A percentile compares a stretch with the other conserved stretches of the same genome.
These are phyloP conservation scores for Ashinkailepas kermadecensis DNA, from an alignment of 2,888 invertebrate species.

Conservation along the genomic window DNA sequence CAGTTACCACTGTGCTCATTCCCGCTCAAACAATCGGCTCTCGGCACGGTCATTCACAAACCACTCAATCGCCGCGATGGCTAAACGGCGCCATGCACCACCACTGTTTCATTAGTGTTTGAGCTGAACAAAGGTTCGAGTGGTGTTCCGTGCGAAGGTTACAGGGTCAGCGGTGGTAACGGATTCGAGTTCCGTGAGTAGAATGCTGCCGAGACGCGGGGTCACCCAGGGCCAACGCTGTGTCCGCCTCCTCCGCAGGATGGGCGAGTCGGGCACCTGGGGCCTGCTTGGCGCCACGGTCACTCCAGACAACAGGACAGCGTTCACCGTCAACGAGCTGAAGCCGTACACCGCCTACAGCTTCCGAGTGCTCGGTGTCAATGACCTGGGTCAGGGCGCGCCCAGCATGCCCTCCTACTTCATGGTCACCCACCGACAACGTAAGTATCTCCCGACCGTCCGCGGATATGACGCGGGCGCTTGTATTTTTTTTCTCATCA, in stretches of 20 bases:
- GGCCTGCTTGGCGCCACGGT: background rate
- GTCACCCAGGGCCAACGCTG: background rate
- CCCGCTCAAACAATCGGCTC: background rate
- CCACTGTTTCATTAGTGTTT: background rate
- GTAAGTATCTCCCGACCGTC: conserved; percentile 41
- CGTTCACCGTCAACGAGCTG: conserved; percentile 53
- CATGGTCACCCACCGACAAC: conserved; percentile 64
- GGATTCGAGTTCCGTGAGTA: background rate
- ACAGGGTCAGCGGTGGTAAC: background rate
- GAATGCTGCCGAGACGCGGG: background rate
- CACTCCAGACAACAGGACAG: conserved; percentile 32
- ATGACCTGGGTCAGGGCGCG: conserved; percentile 59
- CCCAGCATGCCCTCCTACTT: conserved; percentile 63
- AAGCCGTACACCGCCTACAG: conserved; percentile 67
- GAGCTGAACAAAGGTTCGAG: background rate
- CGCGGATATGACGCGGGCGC: background rate
- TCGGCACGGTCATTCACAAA: background rate
- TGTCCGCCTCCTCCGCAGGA: background rate
- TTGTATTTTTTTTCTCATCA: too few species aligned
- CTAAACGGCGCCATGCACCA: background rate
- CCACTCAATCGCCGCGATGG: background rate
- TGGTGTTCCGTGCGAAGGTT: background rate
- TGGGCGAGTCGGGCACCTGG: conserved; percentile 6
- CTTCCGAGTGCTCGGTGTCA: conserved; percentile 63
- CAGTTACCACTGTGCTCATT: background rate